A percentile compares a stretch with the other conserved stretches of the same genome.
Evolutionary conservation across 2,113 vertebrate genomes (phyloP).

Genomic region (Mixornis gularis): DNA sequence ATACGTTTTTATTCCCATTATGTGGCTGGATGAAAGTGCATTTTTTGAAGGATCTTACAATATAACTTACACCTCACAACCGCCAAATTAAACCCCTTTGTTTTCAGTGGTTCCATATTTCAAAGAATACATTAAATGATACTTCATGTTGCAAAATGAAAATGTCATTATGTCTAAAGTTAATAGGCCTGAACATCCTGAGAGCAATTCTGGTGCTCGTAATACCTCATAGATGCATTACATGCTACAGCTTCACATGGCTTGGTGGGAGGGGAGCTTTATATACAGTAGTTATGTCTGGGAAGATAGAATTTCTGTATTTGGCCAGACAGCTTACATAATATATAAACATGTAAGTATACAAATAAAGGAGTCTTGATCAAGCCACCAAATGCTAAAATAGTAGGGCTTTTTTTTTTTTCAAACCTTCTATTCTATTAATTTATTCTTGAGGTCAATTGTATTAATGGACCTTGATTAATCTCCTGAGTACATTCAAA

Average conservation of each 20-base stretch:
- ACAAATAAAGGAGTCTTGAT: neutral
- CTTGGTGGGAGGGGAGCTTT: neutral
- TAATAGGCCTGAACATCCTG: neutral
- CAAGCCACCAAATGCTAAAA: neutral
- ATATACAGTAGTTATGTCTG: neutral
- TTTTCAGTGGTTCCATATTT: neutral
- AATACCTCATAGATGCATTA: neutral
- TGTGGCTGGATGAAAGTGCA: neutral
- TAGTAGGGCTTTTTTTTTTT: neutral
- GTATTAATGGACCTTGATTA: neutral
- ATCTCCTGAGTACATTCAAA: neutral
- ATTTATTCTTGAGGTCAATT: neutral
- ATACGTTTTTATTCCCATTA: neutral
- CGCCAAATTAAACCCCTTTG: neutral
- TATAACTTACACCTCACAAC: neutral
- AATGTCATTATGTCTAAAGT: neutral
- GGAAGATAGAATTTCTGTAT: neutral
- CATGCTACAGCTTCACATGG: neutral
- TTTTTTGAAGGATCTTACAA: neutral
- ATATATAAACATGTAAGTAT: neutral
- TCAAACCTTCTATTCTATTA: neutral
- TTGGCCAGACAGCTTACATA: neutral
- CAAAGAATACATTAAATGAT: neutral
- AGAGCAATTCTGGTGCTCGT: neutral
- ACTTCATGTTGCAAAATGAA: neutral